Conservation (phyloP, 2,797 vertebrate genomes). For the Trachops cirrhosus region DNA sequence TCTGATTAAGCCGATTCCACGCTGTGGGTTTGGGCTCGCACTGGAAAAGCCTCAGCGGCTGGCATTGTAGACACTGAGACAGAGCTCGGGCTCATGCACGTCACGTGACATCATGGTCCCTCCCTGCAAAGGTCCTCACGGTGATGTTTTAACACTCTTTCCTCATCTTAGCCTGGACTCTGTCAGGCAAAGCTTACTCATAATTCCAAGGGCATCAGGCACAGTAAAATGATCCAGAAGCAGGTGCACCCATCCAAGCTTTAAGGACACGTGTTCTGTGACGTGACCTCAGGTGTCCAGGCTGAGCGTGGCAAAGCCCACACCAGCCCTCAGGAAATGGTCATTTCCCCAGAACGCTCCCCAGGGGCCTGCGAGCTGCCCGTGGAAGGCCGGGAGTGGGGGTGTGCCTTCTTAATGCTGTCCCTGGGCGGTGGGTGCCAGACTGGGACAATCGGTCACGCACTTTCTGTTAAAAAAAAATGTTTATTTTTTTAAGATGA, state of each 20-base stretch:
- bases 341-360: fast-evolving
- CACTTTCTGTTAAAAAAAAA: not conserved
- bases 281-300: not conserved
- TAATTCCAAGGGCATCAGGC: not conserved
- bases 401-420: no score
- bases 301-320: not conserved
- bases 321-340: no score
- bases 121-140: fast-evolving
- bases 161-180: not conserved
- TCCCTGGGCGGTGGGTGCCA: not conserved
- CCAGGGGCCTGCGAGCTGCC: fast-evolving
- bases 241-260: not conserved
- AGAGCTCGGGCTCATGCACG: fast-evolving
- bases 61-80: constrained; percentile 4
- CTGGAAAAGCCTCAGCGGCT: constrained; percentile 36
- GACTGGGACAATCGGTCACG: not conserved
- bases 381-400: fast-evolving
- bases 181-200: not conserved
- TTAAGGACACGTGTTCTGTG: not conserved
- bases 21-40: constrained; percentile 62
- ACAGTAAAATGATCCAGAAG: not conserved
- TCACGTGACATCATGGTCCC: no score
- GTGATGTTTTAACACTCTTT: not conserved
- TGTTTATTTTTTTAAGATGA: not conserved
- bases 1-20: constrained; percentile 76